Evolutionary conservation across 2,888 invertebrate genomes (phyloP), one percentile per base, ranked within the genome.

Genomic region (Pyrgus malvae): DNA sequence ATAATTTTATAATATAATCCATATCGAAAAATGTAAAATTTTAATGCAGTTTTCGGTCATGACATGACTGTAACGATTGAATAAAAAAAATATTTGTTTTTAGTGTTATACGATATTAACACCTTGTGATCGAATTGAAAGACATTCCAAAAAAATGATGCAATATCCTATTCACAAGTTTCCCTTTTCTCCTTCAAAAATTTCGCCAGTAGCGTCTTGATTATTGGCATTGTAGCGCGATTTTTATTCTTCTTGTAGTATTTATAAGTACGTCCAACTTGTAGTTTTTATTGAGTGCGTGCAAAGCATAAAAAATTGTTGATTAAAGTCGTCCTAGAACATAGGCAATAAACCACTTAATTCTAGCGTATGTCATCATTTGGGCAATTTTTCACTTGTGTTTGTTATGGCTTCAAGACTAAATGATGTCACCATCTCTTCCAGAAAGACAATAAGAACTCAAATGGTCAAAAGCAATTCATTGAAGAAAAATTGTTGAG

Each of bases 361-460:
- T 53, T 46, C 45, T 16, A 45, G 23, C 31, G 51, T 17, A 45
- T 45, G 45, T 53, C 53, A 46, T 45, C 53, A 27, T 53, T 53
- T 53, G 23, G 53, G 53, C 45, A 53, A 53, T 53, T 53, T 53
- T 53, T 53, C 53, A 53, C 53, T 53, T 53, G 53, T 17, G 23
- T 31, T n/a, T 40, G 29, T 46, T 31, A 31, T 46, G 45, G 38
- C 17, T 33, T 35, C 14, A 38, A 6, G 16, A 12, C 21, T 37
- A 7, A 9, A 16, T 45, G 45, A 53, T 45, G 45, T 53, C 51
- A 45, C 14, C 35, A 9, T 11, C 29, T 49, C 40, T 16, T 23
- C 8, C 9, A n/a, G 9, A 9, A 21, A 25, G 25, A 19, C 14
- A 14, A 35, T 16, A 14, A 35, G 9, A 16, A 6, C 3, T 35